phyloP scores from a whole-genome alignment of 2,888 invertebrate species.

The Caenorhabditis uteleia region DNA sequence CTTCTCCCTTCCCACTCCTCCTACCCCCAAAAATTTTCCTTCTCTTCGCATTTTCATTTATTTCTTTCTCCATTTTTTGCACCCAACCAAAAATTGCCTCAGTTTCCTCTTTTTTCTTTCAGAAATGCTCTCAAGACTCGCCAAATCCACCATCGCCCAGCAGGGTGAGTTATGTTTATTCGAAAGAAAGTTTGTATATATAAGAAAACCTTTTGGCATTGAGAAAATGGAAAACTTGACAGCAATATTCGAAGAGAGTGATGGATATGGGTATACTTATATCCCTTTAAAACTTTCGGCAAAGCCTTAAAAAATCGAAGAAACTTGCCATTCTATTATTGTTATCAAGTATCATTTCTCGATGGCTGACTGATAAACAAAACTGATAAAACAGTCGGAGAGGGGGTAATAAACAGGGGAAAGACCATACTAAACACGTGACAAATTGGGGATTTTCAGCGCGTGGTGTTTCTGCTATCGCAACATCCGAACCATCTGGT shows the following conservation, averaged over 20 bases:
- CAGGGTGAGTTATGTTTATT: slow-evolving; percentile 25
- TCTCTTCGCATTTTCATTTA: not conserved
- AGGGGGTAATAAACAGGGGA: slow-evolving; percentile 8
- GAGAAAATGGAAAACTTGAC: too few relatives aligned
- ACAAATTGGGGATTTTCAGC: slow-evolving; percentile 15
- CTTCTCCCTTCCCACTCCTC: not conserved
- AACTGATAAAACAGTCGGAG: too few relatives aligned
- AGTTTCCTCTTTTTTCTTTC: slow-evolving; percentile 2
- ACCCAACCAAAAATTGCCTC: too few relatives aligned
- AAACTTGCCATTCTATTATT: too few relatives aligned
- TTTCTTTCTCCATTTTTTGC: not conserved
- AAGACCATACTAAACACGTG: slow-evolving; percentile 11
- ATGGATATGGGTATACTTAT: too few relatives aligned
- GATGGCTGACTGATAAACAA: too few relatives aligned
- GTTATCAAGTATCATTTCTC: slow-evolving; percentile 4
- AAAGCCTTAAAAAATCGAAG: too few relatives aligned
- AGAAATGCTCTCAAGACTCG: slow-evolving; percentile 35
- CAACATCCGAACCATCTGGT: slow-evolving; percentile 55
- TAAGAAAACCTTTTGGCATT: too few relatives aligned
- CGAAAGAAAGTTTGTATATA: too few relatives aligned
- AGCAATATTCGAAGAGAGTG: too few relatives aligned
- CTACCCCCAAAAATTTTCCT: not conserved
- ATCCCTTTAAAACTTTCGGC: too few relatives aligned
- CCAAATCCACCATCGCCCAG: slow-evolving; percentile 19
- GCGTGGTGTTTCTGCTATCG: slow-evolving; percentile 46